phyloP scores from a whole-genome alignment of 2,113 vertebrate genomes.

The Lophius piscatorius region DNA sequence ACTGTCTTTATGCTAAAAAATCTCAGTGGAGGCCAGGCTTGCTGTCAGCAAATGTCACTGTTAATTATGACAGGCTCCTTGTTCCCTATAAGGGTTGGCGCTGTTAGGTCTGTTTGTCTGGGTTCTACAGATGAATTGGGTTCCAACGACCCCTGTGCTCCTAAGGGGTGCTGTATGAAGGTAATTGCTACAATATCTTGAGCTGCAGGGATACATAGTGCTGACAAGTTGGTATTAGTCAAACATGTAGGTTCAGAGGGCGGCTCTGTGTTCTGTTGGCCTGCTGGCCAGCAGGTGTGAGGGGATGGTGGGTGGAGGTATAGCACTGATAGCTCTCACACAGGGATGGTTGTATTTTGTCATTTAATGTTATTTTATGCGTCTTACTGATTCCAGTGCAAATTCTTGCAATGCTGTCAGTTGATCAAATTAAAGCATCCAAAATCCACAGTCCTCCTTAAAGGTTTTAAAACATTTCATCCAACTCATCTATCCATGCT shows the following conservation, averaged over 20 bases:
- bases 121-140: slow-evolving; percentile 63
- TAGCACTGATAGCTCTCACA: slow-evolving; percentile 43
- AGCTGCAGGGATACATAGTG: slow-evolving; percentile 64
- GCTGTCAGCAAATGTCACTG: slow-evolving; percentile 75
- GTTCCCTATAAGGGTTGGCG: slow-evolving; percentile 52
- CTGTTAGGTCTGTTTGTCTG: slow-evolving; percentile 58
- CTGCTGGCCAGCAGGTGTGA: slow-evolving; percentile 48
- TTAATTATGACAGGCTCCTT: slow-evolving; percentile 70
- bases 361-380: background rate
- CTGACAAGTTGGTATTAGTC: slow-evolving; percentile 73
- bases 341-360: slow-evolving; percentile 4
- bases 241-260: slow-evolving; percentile 60
- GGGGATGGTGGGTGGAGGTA: slow-evolving; percentile 21
- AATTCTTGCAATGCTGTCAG: background rate
- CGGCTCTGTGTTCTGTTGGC: slow-evolving; percentile 17
- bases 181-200: slow-evolving; percentile 76
- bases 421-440: background rate
- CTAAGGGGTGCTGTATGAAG: slow-evolving; percentile 51
- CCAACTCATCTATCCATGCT: background rate
- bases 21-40: slow-evolving; percentile 59
- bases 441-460: background rate
- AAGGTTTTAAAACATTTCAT: background rate
- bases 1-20: slow-evolving; percentile 55
- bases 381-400: background rate
- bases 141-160: slow-evolving; percentile 46